Evolutionary conservation across 2,113 vertebrate genomes (phyloP), one percentile per base, ranked within the genome.

Genomic region (Synodontis membranacea): DNA sequence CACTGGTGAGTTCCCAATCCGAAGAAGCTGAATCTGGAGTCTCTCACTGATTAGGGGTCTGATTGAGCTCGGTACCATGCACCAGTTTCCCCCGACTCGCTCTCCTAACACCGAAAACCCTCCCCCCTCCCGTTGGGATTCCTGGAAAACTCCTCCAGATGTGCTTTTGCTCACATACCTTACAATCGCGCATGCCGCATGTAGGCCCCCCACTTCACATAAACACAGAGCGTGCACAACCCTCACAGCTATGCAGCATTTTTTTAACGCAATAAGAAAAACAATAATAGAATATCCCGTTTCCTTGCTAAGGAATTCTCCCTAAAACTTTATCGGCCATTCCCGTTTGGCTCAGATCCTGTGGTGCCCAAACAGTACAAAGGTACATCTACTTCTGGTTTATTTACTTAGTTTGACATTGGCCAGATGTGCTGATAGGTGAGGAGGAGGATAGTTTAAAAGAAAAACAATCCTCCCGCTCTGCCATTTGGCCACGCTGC

Each of bases 11-110:
- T 31, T 82, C 17, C 39, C 80, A 46, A 31, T 21, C 17, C 39
- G 48, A 48, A 64, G 39, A 64, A 64, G 25, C 80, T 87, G 74
- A 88, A 60, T 62, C 4, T 83, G 37, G 64, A 82, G 82, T 90
- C 89, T 92, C 91, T 93, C 90, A 84, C 91, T 88, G 66, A 89
- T 89, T 75, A 58, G 34, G 79, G 90, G 82, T 91, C 87, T 70
- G 82, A 86, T 52, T 4, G 72, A 46, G 52, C 89, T 86, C 76
- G 7, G 81, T 64, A 90, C 90, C 93, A 93, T 92, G 93, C 90
- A 93, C 93, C 9, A 74, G 85, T 91, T 89, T 88, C 92, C 82
- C 93, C 58, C 31, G 88, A 92, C 92, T 56, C 79, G 39, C 68
- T 82, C n/a, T 10, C 28, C 66, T 42, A 25, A 54, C 48, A 64